phyloP scores from a whole-genome alignment of 2,888 invertebrate species.

The Leptopterna dolabrata region DNA sequence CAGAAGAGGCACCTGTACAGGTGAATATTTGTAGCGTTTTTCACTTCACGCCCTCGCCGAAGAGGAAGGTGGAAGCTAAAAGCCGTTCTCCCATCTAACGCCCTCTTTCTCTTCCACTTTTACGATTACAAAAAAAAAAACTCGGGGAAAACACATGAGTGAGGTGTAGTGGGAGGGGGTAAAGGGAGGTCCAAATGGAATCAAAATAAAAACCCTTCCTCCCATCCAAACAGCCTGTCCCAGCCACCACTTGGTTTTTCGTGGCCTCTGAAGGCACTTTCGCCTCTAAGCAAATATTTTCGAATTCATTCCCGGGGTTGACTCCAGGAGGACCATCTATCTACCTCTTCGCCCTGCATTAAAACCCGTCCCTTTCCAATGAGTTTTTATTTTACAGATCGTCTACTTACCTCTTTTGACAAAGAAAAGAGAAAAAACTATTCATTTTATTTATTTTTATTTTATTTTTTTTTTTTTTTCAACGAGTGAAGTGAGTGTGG shows the following conservation, averaged over 20 bases:
- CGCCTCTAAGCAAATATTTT: slow-evolving; percentile 31
- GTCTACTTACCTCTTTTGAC: no score
- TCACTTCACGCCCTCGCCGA: slow-evolving; percentile 14
- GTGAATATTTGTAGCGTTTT: no score
- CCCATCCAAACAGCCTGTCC: neutral
- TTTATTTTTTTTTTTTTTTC: no score
- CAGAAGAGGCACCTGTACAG: no score
- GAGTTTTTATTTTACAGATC: no score
- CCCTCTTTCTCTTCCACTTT: neutral
- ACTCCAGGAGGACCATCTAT: slow-evolving; percentile 5
- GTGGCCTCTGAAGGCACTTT: neutral
- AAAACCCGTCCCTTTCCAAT: no score
- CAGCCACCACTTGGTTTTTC: neutral
- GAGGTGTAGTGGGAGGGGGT: no score
- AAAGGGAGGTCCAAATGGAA: slow-evolving; percentile 32
- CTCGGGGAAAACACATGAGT: neutral
- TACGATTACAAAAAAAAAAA: neutral
- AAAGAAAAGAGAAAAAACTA: no score
- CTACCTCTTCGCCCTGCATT: no score
- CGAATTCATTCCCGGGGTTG: slow-evolving; percentile 31
- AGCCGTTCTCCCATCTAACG: neutral
- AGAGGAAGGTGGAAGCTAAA: slow-evolving; percentile 16
- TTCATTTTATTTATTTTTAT: no score
- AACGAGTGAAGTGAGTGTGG: no score
- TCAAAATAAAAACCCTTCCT: slow-evolving; percentile 32